phyloP scores from a whole-genome alignment of 2,113 vertebrate genomes.

The Galeopterus variegatus region DNA sequence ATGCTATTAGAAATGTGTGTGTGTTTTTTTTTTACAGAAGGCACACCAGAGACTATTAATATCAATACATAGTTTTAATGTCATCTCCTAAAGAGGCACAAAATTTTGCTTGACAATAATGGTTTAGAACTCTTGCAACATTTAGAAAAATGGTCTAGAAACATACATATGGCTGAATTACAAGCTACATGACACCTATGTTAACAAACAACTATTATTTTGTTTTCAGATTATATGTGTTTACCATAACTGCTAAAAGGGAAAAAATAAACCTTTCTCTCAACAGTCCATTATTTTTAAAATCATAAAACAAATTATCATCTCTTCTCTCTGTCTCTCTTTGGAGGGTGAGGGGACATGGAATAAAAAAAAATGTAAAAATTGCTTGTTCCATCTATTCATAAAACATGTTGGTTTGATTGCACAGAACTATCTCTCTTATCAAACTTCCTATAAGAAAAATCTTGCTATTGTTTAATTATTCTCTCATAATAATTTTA shows the following conservation, averaged over 20 bases:
- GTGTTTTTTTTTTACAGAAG: background rate
- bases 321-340: background rate
- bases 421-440: slow-evolving; percentile 3
- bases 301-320: background rate
- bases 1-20: background rate
- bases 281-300: slow-evolving; percentile 35
- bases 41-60: background rate
- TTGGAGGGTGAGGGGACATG: background rate
- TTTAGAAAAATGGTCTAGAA: too few relatives aligned
- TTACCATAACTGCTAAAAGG: background rate
- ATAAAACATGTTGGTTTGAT: background rate
- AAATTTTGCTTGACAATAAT: background rate
- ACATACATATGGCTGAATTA: background rate
- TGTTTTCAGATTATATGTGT: slow-evolving; percentile 31
- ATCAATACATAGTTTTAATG: background rate
- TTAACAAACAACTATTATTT: background rate
- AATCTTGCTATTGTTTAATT: background rate
- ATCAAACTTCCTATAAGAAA: background rate
- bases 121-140: background rate
- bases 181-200: background rate
- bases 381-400: background rate
- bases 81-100: background rate
- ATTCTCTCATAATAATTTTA: slow-evolving; percentile 40
- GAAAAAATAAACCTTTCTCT: background rate
- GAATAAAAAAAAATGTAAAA: slow-evolving; percentile 36